Conservation (phyloP, 1,140 invertebrate species). For the Brachionus plicatilis region DNA sequence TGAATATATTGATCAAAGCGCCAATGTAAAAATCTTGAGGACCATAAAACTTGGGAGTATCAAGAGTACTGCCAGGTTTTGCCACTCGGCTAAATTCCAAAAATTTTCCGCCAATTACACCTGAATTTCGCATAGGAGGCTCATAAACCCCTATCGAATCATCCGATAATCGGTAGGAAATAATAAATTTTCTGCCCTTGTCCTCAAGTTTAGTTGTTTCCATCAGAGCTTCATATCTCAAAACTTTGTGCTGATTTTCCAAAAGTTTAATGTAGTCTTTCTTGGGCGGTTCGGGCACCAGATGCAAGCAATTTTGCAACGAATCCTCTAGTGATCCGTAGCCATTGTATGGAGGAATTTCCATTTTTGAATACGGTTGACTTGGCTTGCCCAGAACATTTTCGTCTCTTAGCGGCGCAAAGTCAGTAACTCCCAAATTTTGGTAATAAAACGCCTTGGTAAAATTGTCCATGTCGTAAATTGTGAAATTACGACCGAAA, state of each 20-base stretch:
- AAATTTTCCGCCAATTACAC: constrained; percentile 56
- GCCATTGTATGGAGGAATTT: constrained; percentile 76
- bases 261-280: constrained; percentile 74
- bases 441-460: constrained; percentile 74
- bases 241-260: constrained; percentile 65
- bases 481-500: constrained; percentile 70
- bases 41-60: constrained; percentile 53
- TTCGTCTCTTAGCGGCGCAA: constrained; percentile 50
- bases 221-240: constrained; percentile 58
- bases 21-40: constrained; percentile 56
- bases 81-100: constrained; percentile 53
- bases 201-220: constrained; percentile 44
- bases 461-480: constrained; percentile 73
- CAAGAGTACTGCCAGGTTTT: constrained; percentile 49
- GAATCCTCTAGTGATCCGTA: constrained; percentile 76
- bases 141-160: constrained; percentile 57
- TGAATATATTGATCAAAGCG: constrained; percentile 52
- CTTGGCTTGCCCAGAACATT: constrained; percentile 1
- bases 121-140: constrained; percentile 52
- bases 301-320: constrained; percentile 63
- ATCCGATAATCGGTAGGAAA: constrained; percentile 53
- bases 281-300: constrained; percentile 66
- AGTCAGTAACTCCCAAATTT: constrained; percentile 58
- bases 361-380: constrained; percentile 51
- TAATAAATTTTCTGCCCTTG: constrained; percentile 53